Evolutionary conservation across 2,113 vertebrate species (phyloP).

Genomic region (Synodontis membranacea): DNA sequence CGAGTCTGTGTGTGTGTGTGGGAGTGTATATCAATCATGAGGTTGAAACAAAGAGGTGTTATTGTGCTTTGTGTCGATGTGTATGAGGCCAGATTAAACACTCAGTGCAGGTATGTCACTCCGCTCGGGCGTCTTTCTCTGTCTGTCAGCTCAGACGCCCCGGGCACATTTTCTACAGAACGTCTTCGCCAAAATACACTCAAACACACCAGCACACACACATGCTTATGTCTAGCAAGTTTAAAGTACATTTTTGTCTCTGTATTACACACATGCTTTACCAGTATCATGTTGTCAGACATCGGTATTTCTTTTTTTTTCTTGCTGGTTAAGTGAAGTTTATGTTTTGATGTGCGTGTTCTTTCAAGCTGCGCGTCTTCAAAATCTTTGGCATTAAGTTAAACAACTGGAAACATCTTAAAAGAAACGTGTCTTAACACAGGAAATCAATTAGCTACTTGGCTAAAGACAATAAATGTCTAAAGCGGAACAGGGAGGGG

Average conservation of each 20-base stretch:
- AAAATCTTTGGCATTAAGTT: neutral
- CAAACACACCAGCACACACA: neutral
- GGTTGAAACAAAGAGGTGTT: slow-evolving; percentile 71
- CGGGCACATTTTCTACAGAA: slow-evolving; percentile 66
- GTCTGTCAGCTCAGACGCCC: slow-evolving; percentile 61
- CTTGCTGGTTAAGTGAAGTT: neutral
- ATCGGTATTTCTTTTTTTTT: neutral
- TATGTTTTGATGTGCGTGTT: neutral
- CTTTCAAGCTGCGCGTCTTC: slow-evolving; percentile 3
- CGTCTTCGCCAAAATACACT: slow-evolving; percentile 58
- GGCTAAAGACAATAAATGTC: neutral
- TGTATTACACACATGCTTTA: slow-evolving; percentile 3
- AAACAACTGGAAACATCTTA: neutral
- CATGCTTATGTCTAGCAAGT: slow-evolving; percentile 12
- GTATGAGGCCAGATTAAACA: slow-evolving; percentile 75
- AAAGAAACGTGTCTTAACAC: neutral
- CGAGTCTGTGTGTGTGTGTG: slow-evolving; percentile 27
- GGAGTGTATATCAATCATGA: slow-evolving; percentile 56
- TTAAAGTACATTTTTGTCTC: neutral
- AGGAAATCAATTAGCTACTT: neutral
- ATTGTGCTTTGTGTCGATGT: slow-evolving; percentile 73
- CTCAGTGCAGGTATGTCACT: slow-evolving; percentile 67
- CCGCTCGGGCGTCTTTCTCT: slow-evolving; percentile 61
- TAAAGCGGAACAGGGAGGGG: neutral
- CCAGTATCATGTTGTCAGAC: slow-evolving; percentile 44